These are phyloP conservation scores for Andrena bicolor DNA, from an alignment of 2,888 invertebrate genomes.

Conservation along the genomic window DNA sequence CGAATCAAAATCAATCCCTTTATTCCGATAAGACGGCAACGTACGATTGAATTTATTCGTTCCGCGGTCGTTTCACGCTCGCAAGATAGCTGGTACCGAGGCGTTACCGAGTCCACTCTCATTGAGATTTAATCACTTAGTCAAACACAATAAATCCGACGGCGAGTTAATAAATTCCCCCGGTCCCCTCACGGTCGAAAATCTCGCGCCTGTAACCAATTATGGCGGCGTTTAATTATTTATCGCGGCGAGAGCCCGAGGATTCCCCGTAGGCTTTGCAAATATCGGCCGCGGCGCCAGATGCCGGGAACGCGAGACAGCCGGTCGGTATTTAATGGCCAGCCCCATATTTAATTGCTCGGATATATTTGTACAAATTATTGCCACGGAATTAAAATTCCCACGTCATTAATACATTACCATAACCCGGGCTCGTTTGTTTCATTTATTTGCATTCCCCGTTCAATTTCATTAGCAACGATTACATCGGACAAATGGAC, in stretches of 20 bases:
- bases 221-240: slow-evolving; percentile 58
- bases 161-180: slow-evolving; percentile 51
- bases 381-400: slow-evolving; percentile 58
- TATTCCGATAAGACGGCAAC: slow-evolving; percentile 36
- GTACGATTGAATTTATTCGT: slow-evolving; percentile 29
- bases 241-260: slow-evolving; percentile 46
- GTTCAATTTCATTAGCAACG: slow-evolving; percentile 29
- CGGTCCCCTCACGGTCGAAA: slow-evolving; percentile 31
- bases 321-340: slow-evolving; percentile 50
- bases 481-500: slow-evolving; percentile 2
- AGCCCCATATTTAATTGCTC: slow-evolving; percentile 58
- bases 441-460: slow-evolving; percentile 17
- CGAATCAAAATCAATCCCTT: slow-evolving; percentile 44
- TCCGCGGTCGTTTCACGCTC: slow-evolving; percentile 18
- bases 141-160: slow-evolving; percentile 51
- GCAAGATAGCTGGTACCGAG: not conserved
- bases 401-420: slow-evolving; percentile 56
- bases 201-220: slow-evolving; percentile 59
- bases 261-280: slow-evolving; percentile 63
- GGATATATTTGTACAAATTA: slow-evolving; percentile 55
- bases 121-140: slow-evolving; percentile 57
- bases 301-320: slow-evolving; percentile 46
- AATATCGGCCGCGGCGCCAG: slow-evolving; percentile 58
- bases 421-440: slow-evolving; percentile 25
- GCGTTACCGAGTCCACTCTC: slow-evolving; percentile 33